phyloP scores from a whole-genome alignment of 2,888 invertebrate genomes.

The Sinopyrophorus schimmeli region DNA sequence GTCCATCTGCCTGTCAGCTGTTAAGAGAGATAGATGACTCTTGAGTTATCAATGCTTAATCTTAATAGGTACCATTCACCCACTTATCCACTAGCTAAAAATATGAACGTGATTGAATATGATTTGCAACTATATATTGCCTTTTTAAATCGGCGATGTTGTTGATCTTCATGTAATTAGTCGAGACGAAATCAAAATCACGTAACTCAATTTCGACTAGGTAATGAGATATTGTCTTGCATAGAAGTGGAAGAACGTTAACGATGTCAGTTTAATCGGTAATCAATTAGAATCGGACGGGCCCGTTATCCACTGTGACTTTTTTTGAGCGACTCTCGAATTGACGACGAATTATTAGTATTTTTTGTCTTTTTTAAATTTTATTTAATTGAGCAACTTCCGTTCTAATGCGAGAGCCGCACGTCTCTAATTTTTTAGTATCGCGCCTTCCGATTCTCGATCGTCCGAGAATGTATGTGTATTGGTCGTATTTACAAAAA shows the following conservation, averaged over 20 bases:
- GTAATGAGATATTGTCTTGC: conserved; percentile 45
- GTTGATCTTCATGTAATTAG: conserved; percentile 19
- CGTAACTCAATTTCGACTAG: conserved; percentile 38
- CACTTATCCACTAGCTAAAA: conserved; percentile 37
- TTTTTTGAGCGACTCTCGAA: conserved; percentile 24
- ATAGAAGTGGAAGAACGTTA: conserved; percentile 45
- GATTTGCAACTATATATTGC: conserved; percentile 27
- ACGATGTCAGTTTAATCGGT: conserved; percentile 28
- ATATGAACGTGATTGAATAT: conserved; percentile 34
- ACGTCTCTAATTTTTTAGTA: background rate
- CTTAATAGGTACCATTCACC: conserved; percentile 33
- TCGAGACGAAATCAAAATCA: conserved; percentile 30
- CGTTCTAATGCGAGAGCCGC: conserved; percentile 36
- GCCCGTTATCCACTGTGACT: conserved; percentile 4
- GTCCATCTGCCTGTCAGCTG: conserved; percentile 31
- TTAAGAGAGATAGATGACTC: conserved; percentile 55
- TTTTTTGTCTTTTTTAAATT: conserved; percentile 29
- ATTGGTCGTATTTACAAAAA: conserved; percentile 9
- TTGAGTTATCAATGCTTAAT: conserved; percentile 35
- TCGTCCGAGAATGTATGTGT: no score
- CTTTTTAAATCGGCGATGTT: conserved; percentile 14
- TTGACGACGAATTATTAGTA: no score
- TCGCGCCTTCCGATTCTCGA: conserved; percentile 1
- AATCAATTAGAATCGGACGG: conserved; percentile 8
- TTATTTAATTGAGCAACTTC: conserved; percentile 49